These are phyloP conservation scores for Tupaia tana DNA, from an alignment of 2,113 vertebrate species.

Conservation along the genomic window DNA sequence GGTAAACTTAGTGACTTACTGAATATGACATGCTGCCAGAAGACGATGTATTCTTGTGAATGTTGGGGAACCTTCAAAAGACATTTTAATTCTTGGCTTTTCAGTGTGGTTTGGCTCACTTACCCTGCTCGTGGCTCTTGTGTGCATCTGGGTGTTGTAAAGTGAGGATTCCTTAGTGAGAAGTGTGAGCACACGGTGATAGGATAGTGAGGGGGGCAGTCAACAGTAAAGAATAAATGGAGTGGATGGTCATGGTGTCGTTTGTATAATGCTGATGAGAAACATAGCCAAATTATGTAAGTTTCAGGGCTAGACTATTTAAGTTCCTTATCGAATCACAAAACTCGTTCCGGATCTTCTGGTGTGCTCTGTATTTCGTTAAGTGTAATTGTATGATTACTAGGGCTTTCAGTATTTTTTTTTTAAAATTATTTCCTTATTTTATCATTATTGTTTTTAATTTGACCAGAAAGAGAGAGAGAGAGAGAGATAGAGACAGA, in stretches of 20 bases:
- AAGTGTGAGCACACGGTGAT: background rate
- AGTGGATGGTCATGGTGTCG: background rate
- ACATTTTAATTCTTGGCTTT: background rate
- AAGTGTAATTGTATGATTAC: background rate
- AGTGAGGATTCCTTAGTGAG: background rate
- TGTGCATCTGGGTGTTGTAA: background rate
- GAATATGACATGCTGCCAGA: background rate
- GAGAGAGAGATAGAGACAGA: too few species aligned
- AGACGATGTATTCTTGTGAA: background rate
- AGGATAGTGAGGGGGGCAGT: background rate
- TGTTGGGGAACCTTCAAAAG: background rate
- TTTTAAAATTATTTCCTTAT: too few species aligned
- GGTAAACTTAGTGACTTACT: conserved; percentile 4
- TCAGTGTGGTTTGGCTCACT: background rate
- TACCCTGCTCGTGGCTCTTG: background rate
- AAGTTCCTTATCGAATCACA: conserved; percentile 54
- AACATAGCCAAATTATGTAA: background rate
- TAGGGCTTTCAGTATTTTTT: background rate
- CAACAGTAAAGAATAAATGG: background rate
- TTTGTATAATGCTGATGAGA: background rate
- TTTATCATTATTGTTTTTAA: too few species aligned
- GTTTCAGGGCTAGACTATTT: background rate
- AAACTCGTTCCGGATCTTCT: background rate
- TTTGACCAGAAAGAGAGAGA: too few species aligned
- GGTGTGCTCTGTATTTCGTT: background rate